These are phyloP conservation scores for Tolypeutes matacus DNA, from an alignment of 2,797 vertebrate genomes.

Conservation along the genomic window DNA sequence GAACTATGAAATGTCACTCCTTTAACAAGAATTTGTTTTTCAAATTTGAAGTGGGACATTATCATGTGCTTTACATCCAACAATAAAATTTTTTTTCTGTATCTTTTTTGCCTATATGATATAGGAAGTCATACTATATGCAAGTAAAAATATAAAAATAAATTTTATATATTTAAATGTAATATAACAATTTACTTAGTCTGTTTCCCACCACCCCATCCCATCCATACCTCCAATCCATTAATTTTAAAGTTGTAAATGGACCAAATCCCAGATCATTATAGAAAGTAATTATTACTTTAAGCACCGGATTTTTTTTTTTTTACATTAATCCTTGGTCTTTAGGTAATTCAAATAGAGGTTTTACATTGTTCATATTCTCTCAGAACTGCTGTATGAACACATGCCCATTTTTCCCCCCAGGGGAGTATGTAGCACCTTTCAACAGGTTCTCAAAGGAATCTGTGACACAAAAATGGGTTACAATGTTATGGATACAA, in stretches of 20 bases:
- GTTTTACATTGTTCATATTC: too few relatives aligned
- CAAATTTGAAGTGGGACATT: neutral
- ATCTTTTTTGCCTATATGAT: neutral
- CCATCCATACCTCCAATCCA: neutral
- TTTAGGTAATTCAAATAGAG: too few relatives aligned
- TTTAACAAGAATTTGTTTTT: neutral
- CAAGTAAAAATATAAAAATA: neutral
- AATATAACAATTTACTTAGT: neutral
- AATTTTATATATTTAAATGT: neutral
- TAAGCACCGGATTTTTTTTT: too few relatives aligned
- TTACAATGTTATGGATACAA: too few relatives aligned
- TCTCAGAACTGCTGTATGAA: too few relatives aligned
- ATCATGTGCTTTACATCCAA: neutral
- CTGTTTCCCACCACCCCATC: neutral
- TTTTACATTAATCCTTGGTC: too few relatives aligned
- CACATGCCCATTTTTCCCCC: neutral
- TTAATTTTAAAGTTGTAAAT: neutral
- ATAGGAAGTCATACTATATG: neutral
- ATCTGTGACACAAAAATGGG: too few relatives aligned
- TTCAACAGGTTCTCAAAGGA: too few relatives aligned
- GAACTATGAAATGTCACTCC: neutral
- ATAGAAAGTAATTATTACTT: neutral
- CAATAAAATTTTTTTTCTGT: neutral
- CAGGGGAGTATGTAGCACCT: too few relatives aligned
- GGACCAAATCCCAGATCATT: neutral